A percentile compares a stretch with the other conserved stretches of the same genome.
phyloP scores from a whole-genome alignment of 2,113 vertebrate species.

The Grallaria varia region DNA sequence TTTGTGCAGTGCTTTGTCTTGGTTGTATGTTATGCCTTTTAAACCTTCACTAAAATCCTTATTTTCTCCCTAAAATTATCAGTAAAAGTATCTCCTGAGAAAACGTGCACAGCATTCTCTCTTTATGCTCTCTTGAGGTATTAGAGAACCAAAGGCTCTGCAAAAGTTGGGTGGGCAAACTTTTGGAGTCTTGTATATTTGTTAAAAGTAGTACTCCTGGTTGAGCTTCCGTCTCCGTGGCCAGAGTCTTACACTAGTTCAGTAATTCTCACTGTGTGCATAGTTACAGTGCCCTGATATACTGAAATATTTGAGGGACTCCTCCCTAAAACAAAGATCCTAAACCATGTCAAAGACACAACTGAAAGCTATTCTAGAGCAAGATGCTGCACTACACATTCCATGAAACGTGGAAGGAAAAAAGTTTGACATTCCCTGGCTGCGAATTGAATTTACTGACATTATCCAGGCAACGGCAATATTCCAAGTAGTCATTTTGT shows the following conservation, averaged over 20 bases:
- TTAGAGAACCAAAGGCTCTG: neutral
- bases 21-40: neutral
- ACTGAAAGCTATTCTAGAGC: neutral
- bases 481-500: neutral
- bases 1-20: neutral
- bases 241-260: neutral
- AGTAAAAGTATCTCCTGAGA: neutral
- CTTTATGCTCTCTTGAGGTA: neutral
- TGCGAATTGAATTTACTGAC: constrained; percentile 3
- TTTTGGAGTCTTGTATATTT: neutral
- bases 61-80: neutral
- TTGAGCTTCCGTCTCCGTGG: neutral
- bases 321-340: neutral
- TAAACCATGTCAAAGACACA: neutral
- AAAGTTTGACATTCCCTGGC: neutral
- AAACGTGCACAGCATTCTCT: neutral
- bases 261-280: neutral
- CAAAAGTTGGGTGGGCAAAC: neutral
- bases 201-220: neutral
- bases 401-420: neutral
- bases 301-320: neutral
- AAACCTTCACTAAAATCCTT: neutral
- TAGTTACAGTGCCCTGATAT: neutral
- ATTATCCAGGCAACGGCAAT: neutral
- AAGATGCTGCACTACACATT: neutral